Conservation (phyloP, 2,888 invertebrate genomes). For the Oscheius myriophilus region DNA sequence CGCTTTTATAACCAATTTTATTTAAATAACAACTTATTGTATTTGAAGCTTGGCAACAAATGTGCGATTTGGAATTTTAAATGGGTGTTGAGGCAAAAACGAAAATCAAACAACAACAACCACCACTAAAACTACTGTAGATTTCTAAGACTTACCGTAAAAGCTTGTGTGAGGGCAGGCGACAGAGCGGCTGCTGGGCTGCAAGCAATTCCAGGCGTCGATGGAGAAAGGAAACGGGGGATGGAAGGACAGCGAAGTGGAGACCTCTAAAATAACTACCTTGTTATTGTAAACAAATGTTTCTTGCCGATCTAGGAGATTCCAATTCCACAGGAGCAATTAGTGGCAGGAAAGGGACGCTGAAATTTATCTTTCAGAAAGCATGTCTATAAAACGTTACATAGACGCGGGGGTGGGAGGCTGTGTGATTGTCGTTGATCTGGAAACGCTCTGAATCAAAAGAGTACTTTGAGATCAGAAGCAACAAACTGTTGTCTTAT, state of each 20-base stretch:
- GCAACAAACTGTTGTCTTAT: conserved; percentile 12
- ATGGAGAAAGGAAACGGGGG: conserved; percentile 26
- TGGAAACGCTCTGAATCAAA: not conserved
- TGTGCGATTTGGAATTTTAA: too few relatives aligned
- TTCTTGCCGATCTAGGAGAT: conserved; percentile 3
- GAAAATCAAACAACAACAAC: too few relatives aligned
- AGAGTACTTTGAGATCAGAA: not conserved
- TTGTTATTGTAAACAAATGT: not conserved
- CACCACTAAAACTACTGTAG: too few relatives aligned
- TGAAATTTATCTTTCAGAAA: not conserved
- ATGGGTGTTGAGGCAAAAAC: too few relatives aligned
- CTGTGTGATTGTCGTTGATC: not conserved
- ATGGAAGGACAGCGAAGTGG: conserved; percentile 12
- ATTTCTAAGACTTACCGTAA: conserved; percentile 5
- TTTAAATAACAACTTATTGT: too few relatives aligned
- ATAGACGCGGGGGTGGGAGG: not conserved
- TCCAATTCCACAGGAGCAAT: conserved; percentile 7
- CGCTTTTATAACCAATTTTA: too few relatives aligned
- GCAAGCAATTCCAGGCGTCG: conserved; percentile 12
- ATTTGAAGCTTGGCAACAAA: too few relatives aligned
- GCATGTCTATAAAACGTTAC: not conserved
- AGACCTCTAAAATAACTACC: conserved; percentile 3
- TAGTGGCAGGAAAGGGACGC: conserved; percentile 13
- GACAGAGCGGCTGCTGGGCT: conserved; percentile 24
- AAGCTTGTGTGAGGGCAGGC: conserved; percentile 11